phyloP scores from a whole-genome alignment of 2,888 invertebrate species.

The Dolichopus griseipennis region DNA sequence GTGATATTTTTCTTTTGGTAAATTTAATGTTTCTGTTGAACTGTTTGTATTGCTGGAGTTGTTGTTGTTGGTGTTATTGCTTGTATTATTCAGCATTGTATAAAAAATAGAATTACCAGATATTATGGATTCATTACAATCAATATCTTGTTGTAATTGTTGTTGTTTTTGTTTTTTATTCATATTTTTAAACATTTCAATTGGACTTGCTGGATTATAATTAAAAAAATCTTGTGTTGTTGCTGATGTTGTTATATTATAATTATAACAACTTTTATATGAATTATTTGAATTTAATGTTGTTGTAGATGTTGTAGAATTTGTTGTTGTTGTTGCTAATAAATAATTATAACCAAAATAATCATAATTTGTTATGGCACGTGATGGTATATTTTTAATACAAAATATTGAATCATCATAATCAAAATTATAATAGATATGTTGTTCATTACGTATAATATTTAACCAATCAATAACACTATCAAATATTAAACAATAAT shows the following conservation, averaged over 20 bases:
- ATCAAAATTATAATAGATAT: constrained; percentile 30
- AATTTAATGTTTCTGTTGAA: too few relatives aligned
- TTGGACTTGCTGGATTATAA: neutral
- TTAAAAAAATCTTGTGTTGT: neutral
- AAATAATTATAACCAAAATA: constrained; percentile 16
- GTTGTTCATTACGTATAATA: constrained; percentile 35
- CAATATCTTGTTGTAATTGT: neutral
- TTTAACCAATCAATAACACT: constrained; percentile 40
- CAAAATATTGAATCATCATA: constrained; percentile 29
- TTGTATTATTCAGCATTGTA: neutral
- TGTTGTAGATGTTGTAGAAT: neutral
- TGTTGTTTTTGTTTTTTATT: neutral
- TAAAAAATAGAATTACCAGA: neutral
- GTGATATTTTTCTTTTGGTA: too few relatives aligned
- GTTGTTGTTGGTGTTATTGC: too few relatives aligned
- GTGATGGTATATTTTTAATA: constrained; percentile 39
- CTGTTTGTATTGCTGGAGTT: too few relatives aligned
- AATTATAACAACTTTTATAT: constrained; percentile 8
- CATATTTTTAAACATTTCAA: neutral
- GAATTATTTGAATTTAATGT: neutral
- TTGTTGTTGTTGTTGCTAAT: neutral
- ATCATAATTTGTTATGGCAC: constrained; percentile 19
- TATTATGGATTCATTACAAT: neutral
- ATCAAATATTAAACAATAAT: neutral
- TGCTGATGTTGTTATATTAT: neutral